phyloP scores from a whole-genome alignment of 64 coral and sea anemone species.

The Porites lutea region DNA sequence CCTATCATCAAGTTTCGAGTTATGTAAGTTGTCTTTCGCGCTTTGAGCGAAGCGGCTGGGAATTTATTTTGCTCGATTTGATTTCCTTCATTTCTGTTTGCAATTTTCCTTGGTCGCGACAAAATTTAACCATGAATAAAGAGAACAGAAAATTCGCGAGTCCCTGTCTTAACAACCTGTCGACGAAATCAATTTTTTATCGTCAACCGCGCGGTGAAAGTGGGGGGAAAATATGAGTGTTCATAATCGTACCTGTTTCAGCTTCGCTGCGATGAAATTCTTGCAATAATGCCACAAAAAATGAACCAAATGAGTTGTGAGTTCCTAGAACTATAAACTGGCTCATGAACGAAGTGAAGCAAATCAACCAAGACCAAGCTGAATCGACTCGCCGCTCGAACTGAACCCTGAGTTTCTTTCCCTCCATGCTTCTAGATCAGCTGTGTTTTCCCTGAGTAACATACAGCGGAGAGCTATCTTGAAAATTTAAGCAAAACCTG shows the following conservation, averaged over 20 bases:
- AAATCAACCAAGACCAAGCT: constrained; percentile 86
- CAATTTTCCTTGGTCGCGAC: no score
- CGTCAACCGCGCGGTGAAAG: not conserved
- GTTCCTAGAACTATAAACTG: constrained; percentile 88
- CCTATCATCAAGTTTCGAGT: not conserved
- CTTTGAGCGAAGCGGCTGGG: constrained; percentile 7
- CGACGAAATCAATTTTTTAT: constrained; percentile 32
- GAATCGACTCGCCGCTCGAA: constrained; percentile 55
- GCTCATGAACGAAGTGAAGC: constrained; percentile 79
- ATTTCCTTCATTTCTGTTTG: not conserved
- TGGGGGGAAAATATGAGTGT: not conserved
- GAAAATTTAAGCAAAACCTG: not conserved
- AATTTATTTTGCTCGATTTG: not conserved
- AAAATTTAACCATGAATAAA: not conserved
- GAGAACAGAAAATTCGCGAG: not conserved
- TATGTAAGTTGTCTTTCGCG: not conserved
- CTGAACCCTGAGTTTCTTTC: constrained; percentile 43
- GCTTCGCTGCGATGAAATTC: constrained; percentile 86
- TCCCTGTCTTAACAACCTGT: constrained; percentile 20
- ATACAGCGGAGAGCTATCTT: not conserved
- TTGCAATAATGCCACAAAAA: constrained; percentile 85
- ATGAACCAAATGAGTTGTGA: constrained; percentile 85
- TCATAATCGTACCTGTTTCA: constrained; percentile 75
- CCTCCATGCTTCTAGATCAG: not conserved
- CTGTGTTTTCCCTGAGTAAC: not conserved